Conservation (phyloP, 37 sponge, comb jelly and placozoan genomes). For the Beroe forskalii region DNA sequence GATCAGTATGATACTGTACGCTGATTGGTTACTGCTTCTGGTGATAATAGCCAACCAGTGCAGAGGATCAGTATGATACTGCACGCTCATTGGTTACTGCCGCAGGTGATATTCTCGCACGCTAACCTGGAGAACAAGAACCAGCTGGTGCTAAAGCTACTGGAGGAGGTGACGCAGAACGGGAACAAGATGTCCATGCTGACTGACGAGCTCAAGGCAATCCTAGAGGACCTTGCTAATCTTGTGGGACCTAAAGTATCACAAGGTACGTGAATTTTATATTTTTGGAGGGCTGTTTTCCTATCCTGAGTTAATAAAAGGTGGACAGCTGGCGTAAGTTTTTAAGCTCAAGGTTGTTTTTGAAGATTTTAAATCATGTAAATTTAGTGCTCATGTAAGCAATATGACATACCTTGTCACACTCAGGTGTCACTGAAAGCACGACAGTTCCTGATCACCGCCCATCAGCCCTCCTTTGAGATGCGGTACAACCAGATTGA, state of each 20-base stretch:
- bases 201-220: constrained; percentile 72
- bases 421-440: constrained; percentile 81
- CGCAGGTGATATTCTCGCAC: constrained; percentile 81
- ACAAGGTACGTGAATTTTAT: constrained; percentile 67
- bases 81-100: too few relatives aligned
- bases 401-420: too few relatives aligned
- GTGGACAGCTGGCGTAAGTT: too few relatives aligned
- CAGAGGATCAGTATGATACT: too few relatives aligned
- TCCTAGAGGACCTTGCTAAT: constrained; percentile 75
- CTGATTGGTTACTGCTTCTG: too few relatives aligned
- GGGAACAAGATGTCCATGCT: constrained; percentile 65
- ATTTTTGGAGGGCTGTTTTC: too few relatives aligned
- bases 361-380: too few relatives aligned
- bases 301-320: too few relatives aligned
- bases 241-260: constrained; percentile 87
- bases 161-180: constrained; percentile 55
- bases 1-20: too few relatives aligned
- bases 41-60: too few relatives aligned
- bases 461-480: constrained; percentile 86
- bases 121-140: constrained; percentile 84
- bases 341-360: too few relatives aligned
- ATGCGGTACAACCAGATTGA: constrained; percentile 93
- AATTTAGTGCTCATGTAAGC: too few relatives aligned
- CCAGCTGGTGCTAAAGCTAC: constrained; percentile 71
- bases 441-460: constrained; percentile 81